Percentiles rank a stretch among this genome's conserved stretches.
Conservation (phyloP, 53 echinoderm and acorn worm species). For the Henricia sp. region DNA sequence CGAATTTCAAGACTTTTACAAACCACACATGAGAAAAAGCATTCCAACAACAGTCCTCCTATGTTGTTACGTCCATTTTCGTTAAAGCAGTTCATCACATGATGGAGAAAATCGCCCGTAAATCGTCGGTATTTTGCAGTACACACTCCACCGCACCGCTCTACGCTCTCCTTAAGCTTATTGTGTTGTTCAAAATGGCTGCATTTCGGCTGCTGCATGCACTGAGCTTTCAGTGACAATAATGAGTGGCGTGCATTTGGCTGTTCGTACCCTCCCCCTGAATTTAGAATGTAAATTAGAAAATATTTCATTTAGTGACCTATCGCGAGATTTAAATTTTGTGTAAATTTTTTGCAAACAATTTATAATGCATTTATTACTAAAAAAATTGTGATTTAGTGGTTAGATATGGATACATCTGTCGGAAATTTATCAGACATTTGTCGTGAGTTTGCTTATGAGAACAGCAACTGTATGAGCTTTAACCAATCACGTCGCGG, state of each 20-base stretch:
- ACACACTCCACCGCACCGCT: background rate
- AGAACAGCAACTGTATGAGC: slow-evolving; percentile 16
- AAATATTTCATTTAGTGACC: background rate
- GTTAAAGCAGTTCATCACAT: slow-evolving; percentile 17
- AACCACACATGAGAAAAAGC: slow-evolving; percentile 12
- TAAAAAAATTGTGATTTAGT: background rate
- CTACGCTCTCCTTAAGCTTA: slow-evolving; percentile 24
- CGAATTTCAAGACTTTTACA: slow-evolving; percentile 21
- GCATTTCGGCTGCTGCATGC: slow-evolving; percentile 40
- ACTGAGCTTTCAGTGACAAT: slow-evolving; percentile 28
- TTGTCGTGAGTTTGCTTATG: background rate
- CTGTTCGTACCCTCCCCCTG: slow-evolving; percentile 19
- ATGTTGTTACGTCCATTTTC: slow-evolving; percentile 32
- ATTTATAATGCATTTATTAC: background rate
- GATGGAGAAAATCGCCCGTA: slow-evolving; percentile 25
- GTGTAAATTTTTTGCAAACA: background rate
- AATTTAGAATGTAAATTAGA: background rate
- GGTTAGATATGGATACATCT: background rate
- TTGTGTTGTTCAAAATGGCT: slow-evolving; percentile 66
- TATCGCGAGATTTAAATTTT: too few relatives aligned
- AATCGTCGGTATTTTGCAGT: background rate
- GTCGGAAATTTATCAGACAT: background rate
- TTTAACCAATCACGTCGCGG: slow-evolving; percentile 44
- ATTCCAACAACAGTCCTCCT: slow-evolving; percentile 4
- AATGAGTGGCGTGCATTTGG: slow-evolving; percentile 18